Conservation (phyloP, 2,797 vertebrate species). For the Peromyscus melanophrys region DNA sequence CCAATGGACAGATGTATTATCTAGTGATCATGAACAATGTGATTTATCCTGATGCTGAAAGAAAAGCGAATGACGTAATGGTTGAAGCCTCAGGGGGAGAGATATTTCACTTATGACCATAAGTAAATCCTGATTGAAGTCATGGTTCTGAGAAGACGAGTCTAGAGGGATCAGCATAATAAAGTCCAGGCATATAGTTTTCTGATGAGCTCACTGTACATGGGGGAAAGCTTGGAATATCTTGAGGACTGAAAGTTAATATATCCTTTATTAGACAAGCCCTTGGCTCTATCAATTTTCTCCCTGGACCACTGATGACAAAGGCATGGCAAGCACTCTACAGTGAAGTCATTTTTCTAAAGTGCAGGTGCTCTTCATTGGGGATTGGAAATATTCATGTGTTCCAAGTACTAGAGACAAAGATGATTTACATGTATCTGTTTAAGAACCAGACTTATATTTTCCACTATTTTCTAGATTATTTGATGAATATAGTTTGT, state of each 20-base stretch:
- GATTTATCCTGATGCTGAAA: slow-evolving; percentile 66
- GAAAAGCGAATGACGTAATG: slow-evolving; percentile 65
- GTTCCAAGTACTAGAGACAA: slow-evolving; percentile 59
- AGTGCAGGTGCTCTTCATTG: slow-evolving; percentile 67
- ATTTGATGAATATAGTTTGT: not conserved
- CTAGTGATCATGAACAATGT: slow-evolving; percentile 11
- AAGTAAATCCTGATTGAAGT: slow-evolving; percentile 77
- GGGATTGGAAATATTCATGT: slow-evolving; percentile 6
- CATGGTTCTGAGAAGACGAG: slow-evolving; percentile 73
- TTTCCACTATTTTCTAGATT: slow-evolving; percentile 28
- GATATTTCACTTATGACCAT: slow-evolving; percentile 69
- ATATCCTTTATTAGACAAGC: slow-evolving; percentile 71
- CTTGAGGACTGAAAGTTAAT: slow-evolving; percentile 75
- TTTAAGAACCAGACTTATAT: slow-evolving; percentile 56
- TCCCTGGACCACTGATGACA: slow-evolving; percentile 71
- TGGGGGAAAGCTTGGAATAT: slow-evolving; percentile 62
- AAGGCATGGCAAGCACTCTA: slow-evolving; percentile 52
- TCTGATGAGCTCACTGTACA: slow-evolving; percentile 82
- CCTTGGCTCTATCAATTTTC: slow-evolving; percentile 61
- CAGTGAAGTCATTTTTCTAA: slow-evolving; percentile 73
- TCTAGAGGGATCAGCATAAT: slow-evolving; percentile 76
- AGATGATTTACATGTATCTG: slow-evolving; percentile 55
- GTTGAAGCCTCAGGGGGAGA: slow-evolving; percentile 54
- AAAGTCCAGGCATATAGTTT: slow-evolving; percentile 83
- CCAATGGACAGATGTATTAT: not conserved